A percentile compares a stretch with the other conserved stretches of the same genome.
Evolutionary conservation across 2,888 invertebrate species (phyloP).

Genomic region (Cryptosula pallasiana): DNA sequence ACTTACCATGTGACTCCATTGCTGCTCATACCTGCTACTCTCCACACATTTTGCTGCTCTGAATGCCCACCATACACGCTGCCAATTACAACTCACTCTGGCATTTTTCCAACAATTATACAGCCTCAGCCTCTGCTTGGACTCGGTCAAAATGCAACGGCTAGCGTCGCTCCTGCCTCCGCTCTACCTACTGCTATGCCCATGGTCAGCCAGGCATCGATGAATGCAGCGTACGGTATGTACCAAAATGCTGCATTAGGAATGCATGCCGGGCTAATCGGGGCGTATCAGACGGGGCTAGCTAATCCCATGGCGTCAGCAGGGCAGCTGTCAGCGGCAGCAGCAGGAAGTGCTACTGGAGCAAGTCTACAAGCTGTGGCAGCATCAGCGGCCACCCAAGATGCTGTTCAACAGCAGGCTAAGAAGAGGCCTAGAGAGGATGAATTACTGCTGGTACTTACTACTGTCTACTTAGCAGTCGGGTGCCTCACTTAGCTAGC

Average conservation of each 20-base stretch:
- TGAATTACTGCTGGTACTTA: constrained; percentile 16
- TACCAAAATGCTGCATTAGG: neutral
- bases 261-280: constrained; percentile 16
- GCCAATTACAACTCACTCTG: neutral
- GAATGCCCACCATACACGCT: constrained; percentile 7
- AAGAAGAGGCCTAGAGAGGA: constrained; percentile 19
- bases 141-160: neutral
- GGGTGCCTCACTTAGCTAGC: constrained; percentile 7
- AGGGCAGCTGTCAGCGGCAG: neutral
- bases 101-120: neutral
- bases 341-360: neutral
- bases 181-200: neutral
- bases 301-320: neutral
- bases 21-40: constrained; percentile 5
- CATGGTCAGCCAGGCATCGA: neutral
- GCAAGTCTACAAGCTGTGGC: constrained; percentile 20
- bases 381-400: constrained; percentile 7
- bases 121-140: constrained; percentile 19
- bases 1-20: neutral
- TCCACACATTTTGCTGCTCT: constrained; percentile 8
- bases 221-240: constrained; percentile 12
- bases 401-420: constrained; percentile 19
- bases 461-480: neutral
- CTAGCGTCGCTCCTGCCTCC: neutral
- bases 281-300: constrained; percentile 2